phyloP scores from a whole-genome alignment of 2,888 invertebrate genomes.

The Doris montereyensis region DNA sequence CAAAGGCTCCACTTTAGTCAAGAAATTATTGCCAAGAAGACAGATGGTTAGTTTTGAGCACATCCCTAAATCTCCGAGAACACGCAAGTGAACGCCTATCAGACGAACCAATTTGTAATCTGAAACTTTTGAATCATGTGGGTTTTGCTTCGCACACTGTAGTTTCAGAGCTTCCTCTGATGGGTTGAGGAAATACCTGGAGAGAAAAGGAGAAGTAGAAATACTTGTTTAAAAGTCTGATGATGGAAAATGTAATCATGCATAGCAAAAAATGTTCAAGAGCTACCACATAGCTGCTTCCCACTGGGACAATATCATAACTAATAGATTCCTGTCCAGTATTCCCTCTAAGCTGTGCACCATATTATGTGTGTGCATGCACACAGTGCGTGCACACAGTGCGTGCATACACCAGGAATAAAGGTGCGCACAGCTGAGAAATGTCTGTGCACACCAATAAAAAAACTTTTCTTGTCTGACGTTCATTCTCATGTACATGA shows the following conservation, averaged over 20 bases:
- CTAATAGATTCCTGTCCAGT: too few relatives aligned
- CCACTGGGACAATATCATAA: neutral
- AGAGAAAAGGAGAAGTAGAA: neutral
- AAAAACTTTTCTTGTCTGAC: too few relatives aligned
- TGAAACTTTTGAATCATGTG: constrained; percentile 52
- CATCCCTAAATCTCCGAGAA: constrained; percentile 64
- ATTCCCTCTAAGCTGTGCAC: too few relatives aligned
- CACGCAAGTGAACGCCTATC: constrained; percentile 60
- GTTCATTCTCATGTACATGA: too few relatives aligned
- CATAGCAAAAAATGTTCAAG: neutral
- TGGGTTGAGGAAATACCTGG: constrained; percentile 59
- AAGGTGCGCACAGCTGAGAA: too few relatives aligned
- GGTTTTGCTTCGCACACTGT: constrained; percentile 49
- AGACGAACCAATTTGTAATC: constrained; percentile 58
- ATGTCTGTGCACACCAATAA: too few relatives aligned
- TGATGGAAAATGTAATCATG: neutral
- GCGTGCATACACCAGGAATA: too few relatives aligned
- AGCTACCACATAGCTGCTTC: neutral
- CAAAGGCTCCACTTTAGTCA: constrained; percentile 66
- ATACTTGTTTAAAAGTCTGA: neutral
- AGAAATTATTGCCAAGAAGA: constrained; percentile 67
- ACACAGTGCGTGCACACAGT: too few relatives aligned
- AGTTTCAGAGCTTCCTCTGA: constrained; percentile 56
- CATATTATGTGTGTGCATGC: too few relatives aligned
- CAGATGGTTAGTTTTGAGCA: constrained; percentile 66